These are phyloP conservation scores for Sebastolobus alascanus DNA, from an alignment of 2,797 vertebrate species.

Conservation along the genomic window DNA sequence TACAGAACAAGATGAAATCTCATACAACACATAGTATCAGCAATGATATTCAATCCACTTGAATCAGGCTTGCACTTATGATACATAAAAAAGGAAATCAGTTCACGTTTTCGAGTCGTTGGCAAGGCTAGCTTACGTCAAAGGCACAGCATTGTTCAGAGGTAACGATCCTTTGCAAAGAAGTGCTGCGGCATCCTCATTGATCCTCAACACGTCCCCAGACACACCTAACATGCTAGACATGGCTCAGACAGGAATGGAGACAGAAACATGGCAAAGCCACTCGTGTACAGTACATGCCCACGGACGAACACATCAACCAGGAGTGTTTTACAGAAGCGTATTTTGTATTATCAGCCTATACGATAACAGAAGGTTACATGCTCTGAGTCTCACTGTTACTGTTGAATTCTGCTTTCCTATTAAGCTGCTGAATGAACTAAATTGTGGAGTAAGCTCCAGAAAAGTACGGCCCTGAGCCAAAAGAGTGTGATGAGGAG, in stretches of 20 bases:
- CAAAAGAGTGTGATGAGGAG: slow-evolving; percentile 62
- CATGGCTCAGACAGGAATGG: slow-evolving; percentile 63
- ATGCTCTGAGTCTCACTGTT: slow-evolving; percentile 60
- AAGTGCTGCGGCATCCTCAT: slow-evolving; percentile 81
- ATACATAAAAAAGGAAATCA: slow-evolving; percentile 76
- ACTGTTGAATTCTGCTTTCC: slow-evolving; percentile 33
- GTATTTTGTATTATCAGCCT: slow-evolving; percentile 36
- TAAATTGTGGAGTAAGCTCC: slow-evolving; percentile 57
- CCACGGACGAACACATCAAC: slow-evolving; percentile 53
- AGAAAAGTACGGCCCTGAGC: slow-evolving; percentile 80
- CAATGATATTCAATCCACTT: slow-evolving; percentile 79
- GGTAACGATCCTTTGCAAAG: slow-evolving; percentile 88
- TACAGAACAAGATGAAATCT: slow-evolving; percentile 78
- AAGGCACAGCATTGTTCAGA: slow-evolving; percentile 90
- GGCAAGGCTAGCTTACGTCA: slow-evolving; percentile 90
- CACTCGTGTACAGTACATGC: slow-evolving; percentile 48
- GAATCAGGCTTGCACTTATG: slow-evolving; percentile 78
- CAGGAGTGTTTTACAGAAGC: slow-evolving; percentile 54
- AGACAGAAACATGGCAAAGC: slow-evolving; percentile 58
- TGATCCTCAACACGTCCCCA: slow-evolving; percentile 64
- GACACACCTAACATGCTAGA: slow-evolving; percentile 74
- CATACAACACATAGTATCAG: slow-evolving; percentile 75
- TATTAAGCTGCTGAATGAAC: slow-evolving; percentile 60
- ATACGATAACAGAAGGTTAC: slow-evolving; percentile 48
- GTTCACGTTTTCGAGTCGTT: slow-evolving; percentile 83